These are phyloP conservation scores for Catharus bicknelli DNA, from an alignment of 2,113 vertebrate species.

Conservation along the genomic window DNA sequence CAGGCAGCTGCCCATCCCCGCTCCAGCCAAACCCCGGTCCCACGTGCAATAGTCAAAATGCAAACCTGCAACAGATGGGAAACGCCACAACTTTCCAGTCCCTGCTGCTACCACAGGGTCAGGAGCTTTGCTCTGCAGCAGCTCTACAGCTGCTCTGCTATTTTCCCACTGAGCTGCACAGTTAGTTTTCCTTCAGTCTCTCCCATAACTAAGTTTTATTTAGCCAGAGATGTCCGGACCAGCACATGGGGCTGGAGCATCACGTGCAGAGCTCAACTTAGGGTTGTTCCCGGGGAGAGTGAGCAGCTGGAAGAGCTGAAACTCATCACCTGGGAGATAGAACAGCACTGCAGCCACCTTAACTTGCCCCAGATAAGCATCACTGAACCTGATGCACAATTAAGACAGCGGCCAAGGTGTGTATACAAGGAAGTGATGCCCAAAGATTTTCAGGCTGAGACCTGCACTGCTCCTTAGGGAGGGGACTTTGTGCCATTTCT, in stretches of 20 bases:
- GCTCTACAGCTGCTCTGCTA: neutral
- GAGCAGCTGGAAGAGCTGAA: neutral
- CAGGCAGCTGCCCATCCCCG: neutral
- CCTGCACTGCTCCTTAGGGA: neutral
- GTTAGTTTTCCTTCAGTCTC: neutral
- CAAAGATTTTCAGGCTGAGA: neutral
- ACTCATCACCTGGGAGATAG: neutral
- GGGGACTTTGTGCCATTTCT: neutral
- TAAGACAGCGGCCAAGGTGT: neutral
- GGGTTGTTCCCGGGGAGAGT: neutral
- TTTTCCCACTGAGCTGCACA: neutral
- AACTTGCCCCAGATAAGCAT: neutral
- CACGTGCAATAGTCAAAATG: neutral
- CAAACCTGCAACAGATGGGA: neutral
- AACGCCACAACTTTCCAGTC: neutral
- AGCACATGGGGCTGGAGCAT: neutral
- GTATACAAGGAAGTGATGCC: neutral
- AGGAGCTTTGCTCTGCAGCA: neutral
- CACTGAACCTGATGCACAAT: neutral
- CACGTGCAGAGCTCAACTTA: neutral
- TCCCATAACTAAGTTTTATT: neutral
- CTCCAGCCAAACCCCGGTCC: neutral
- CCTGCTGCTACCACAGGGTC: neutral
- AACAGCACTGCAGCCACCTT: neutral
- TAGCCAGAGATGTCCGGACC: rapidly evolving